These are phyloP conservation scores for Polyommatus icarus DNA, from an alignment of 2,888 invertebrate genomes.

Conservation along the genomic window DNA sequence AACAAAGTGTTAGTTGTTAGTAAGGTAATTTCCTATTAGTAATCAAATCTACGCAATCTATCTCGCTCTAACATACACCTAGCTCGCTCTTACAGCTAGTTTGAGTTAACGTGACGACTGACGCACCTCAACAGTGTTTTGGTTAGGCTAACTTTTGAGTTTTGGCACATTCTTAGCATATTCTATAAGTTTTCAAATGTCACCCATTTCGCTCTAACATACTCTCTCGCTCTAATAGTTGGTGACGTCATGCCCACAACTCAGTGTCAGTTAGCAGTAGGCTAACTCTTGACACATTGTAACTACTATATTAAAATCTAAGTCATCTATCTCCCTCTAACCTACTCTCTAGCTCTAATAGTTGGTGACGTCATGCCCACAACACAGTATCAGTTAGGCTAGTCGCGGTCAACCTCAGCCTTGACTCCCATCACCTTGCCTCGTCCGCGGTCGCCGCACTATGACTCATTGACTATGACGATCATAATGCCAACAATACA, in stretches of 20 bases:
- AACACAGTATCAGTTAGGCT: neutral
- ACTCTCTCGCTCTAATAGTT: too few relatives aligned
- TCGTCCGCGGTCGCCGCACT: slow-evolving; percentile 28
- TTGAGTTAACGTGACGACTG: neutral
- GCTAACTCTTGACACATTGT: too few relatives aligned
- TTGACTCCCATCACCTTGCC: slow-evolving; percentile 31
- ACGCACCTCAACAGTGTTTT: neutral
- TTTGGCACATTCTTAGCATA: too few relatives aligned
- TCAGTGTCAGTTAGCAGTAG: too few relatives aligned
- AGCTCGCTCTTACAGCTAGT: neutral
- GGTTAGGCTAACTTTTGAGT: neutral
- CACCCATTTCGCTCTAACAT: too few relatives aligned
- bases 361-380: slow-evolving; percentile 3
- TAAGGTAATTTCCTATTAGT: neutral
- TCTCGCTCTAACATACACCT: neutral
- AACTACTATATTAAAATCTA: neutral
- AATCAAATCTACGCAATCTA: neutral
- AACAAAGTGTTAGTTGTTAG: neutral
- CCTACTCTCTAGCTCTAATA: neutral
- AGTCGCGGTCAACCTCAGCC: slow-evolving; percentile 26
- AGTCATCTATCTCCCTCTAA: neutral
- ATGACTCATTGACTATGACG: neutral
- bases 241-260: too few relatives aligned
- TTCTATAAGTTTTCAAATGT: too few relatives aligned
- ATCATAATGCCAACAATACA: too few relatives aligned